phyloP scores from a whole-genome alignment of 2,888 invertebrate genomes.

The Caenorhabditis becei region DNA sequence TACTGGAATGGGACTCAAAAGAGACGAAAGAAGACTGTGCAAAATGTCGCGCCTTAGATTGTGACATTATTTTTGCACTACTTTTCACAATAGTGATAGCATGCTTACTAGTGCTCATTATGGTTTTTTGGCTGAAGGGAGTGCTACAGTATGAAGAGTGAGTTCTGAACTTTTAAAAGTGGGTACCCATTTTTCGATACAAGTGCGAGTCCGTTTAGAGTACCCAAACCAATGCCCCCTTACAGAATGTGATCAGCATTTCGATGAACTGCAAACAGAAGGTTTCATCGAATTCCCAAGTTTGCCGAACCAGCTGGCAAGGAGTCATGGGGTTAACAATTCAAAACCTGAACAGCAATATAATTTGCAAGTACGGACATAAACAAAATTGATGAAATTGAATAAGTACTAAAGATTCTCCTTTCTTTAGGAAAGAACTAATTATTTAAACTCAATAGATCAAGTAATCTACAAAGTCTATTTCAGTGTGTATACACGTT shows the following conservation, averaged over 20 bases:
- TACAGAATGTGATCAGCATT: slow-evolving; percentile 79
- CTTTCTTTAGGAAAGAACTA: no score
- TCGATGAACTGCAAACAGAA: slow-evolving; percentile 71
- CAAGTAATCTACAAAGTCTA: no score
- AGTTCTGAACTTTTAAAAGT: slow-evolving; percentile 44
- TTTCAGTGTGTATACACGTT: slow-evolving; percentile 83
- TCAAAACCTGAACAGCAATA: slow-evolving; percentile 46
- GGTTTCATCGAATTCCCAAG: slow-evolving; percentile 77
- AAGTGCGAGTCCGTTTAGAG: neutral
- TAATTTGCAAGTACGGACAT: slow-evolving; percentile 62
- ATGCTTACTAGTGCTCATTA: slow-evolving; percentile 78
- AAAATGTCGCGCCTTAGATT: slow-evolving; percentile 79
- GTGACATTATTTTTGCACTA: slow-evolving; percentile 81
- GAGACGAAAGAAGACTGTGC: slow-evolving; percentile 75
- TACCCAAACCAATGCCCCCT: neutral
- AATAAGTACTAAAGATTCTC: no score
- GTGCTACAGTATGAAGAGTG: slow-evolving; percentile 80
- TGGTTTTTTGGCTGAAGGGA: slow-evolving; percentile 81
- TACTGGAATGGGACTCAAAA: slow-evolving; percentile 73
- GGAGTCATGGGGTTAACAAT: slow-evolving; percentile 39
- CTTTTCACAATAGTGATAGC: slow-evolving; percentile 80
- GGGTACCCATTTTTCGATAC: slow-evolving; percentile 31
- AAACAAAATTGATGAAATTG: no score
- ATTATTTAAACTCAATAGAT: no score
- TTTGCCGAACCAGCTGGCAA: slow-evolving; percentile 67